A percentile compares a stretch with the other conserved stretches of the same genome.
These are phyloP conservation scores for Cephonodes hylas DNA, from an alignment of 2,888 invertebrate species.

Conservation along the genomic window DNA sequence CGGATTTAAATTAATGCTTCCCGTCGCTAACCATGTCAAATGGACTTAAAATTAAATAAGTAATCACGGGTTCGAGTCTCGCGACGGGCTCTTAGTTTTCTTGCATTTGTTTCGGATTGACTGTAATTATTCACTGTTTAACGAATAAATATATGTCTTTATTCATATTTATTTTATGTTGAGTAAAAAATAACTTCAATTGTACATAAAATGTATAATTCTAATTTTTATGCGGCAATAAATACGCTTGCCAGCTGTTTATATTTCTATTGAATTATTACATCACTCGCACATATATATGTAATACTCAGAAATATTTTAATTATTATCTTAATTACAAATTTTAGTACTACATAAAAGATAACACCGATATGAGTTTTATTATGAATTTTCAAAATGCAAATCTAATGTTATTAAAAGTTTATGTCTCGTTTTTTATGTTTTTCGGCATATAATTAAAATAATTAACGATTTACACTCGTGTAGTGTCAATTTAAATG, in stretches of 20 bases:
- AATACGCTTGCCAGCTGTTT: not conserved
- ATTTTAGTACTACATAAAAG: not conserved
- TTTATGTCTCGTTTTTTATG: not conserved
- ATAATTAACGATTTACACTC: slow-evolving; percentile 1
- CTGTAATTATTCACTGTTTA: too few relatives aligned
- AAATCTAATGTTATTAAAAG: not conserved
- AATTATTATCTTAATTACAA: not conserved
- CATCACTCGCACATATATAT: not conserved
- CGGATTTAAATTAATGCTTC: too few relatives aligned
- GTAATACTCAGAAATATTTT: not conserved
- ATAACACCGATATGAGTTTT: not conserved
- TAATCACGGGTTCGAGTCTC: too few relatives aligned
- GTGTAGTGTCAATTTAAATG: not conserved
- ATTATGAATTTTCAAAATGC: not conserved
- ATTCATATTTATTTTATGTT: not conserved
- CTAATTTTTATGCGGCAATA: not conserved
- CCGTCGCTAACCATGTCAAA: too few relatives aligned
- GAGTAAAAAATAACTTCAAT: not conserved
- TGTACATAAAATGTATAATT: not conserved
- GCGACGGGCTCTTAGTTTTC: too few relatives aligned
- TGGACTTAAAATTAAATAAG: too few relatives aligned
- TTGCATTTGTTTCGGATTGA: too few relatives aligned
- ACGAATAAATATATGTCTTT: too few relatives aligned
- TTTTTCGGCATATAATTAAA: not conserved
- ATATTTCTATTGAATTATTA: too few relatives aligned